phyloP scores from a whole-genome alignment of 2,113 vertebrate species.

The Zeus faber region DNA sequence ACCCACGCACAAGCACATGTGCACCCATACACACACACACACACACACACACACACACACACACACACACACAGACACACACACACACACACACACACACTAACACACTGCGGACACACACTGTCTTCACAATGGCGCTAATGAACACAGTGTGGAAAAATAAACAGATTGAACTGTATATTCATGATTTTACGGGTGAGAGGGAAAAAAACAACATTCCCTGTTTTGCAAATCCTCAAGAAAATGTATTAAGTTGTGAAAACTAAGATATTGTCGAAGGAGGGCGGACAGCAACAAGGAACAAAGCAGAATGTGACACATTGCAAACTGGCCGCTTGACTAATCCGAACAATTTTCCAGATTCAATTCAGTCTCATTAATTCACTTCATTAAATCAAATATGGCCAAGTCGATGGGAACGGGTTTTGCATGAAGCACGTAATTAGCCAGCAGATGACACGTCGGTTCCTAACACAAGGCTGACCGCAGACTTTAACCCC shows the following conservation, averaged over 20 bases:
- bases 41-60: too few species aligned
- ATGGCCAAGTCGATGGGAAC: conserved; percentile 37
- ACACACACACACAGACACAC: too few species aligned
- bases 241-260: conserved; percentile 11
- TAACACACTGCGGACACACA: too few species aligned
- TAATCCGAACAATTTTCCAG: conserved; percentile 35
- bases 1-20: too few species aligned
- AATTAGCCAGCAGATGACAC: conserved; percentile 49
- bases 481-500: conserved; percentile 7
- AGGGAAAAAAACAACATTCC: neutral
- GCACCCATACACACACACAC: too few species aligned
- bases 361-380: conserved; percentile 52
- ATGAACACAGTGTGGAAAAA: conserved; percentile 14
- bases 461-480: conserved; percentile 31
- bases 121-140: too few species aligned
- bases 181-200: conserved; percentile 8
- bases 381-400: conserved; percentile 61
- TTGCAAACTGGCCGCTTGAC: conserved; percentile 27
- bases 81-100: too few species aligned
- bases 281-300: conserved; percentile 18
- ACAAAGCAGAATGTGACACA: conserved; percentile 22
- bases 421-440: conserved; percentile 40
- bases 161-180: conserved; percentile 5
- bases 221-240: neutral
- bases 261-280: conserved; percentile 13